phyloP scores from a whole-genome alignment of 2,113 vertebrate genomes.

The Triplophysa dalaica region DNA sequence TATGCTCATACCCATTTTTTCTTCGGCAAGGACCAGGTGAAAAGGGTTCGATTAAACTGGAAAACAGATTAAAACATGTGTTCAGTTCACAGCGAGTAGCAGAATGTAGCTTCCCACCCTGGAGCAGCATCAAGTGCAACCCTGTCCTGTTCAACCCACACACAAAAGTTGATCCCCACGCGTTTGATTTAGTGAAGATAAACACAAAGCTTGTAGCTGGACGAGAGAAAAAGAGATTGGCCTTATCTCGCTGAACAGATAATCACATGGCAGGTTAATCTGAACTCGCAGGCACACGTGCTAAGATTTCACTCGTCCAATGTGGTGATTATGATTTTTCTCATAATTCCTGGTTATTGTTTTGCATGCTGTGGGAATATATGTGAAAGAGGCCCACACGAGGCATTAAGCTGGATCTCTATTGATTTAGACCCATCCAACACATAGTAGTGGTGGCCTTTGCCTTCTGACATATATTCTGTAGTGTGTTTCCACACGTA shows the following conservation, averaged over 20 bases:
- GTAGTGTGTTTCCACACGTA: constrained; percentile 11
- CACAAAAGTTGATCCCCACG: constrained; percentile 40
- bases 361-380: constrained; percentile 22
- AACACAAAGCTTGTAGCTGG: constrained; percentile 41
- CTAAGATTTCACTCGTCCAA: constrained; percentile 60
- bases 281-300: constrained; percentile 57
- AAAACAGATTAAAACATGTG: constrained; percentile 20
- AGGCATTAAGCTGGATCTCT: constrained; percentile 30
- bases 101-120: constrained; percentile 26
- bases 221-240: constrained; percentile 59
- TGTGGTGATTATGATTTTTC: constrained; percentile 60
- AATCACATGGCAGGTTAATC: constrained; percentile 66
- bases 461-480: constrained; percentile 17
- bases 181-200: constrained; percentile 33
- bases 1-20: neutral
- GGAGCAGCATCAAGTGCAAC: neutral
- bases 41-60: constrained; percentile 11
- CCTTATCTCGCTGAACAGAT: constrained; percentile 69
- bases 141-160: constrained; percentile 16
- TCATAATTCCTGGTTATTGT: constrained; percentile 7
- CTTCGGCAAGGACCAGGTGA: neutral
- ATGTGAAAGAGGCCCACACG: constrained; percentile 21
- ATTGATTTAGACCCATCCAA: neutral
- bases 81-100: constrained; percentile 3
- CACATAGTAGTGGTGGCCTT: neutral